phyloP scores from a whole-genome alignment of 2,797 vertebrate genomes.

The Manis crassicaudata region DNA sequence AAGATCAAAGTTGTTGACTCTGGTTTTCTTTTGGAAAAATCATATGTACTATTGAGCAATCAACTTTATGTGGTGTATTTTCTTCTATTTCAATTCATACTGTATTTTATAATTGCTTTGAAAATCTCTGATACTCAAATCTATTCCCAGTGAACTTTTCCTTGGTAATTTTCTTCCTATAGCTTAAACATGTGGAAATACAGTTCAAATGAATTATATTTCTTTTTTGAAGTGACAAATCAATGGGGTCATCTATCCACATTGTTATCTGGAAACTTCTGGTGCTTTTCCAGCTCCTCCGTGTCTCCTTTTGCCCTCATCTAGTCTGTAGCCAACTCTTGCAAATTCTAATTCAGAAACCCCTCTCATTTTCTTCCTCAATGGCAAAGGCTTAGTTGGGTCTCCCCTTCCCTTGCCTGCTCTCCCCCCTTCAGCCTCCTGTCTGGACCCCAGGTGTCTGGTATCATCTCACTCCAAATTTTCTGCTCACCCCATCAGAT shows the following conservation, averaged over 20 bases:
- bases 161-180: neutral
- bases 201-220: neutral
- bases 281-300: neutral
- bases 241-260: neutral
- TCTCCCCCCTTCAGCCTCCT: neutral
- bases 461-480: neutral
- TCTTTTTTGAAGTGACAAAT: neutral
- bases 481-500: neutral
- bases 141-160: neutral
- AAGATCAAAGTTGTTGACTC: neutral
- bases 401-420: neutral
- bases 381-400: neutral
- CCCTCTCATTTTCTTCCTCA: neutral
- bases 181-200: neutral
- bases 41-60: neutral
- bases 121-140: neutral
- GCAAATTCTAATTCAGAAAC: neutral
- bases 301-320: neutral
- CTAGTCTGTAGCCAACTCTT: neutral
- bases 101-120: neutral
- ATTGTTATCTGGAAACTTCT: neutral
- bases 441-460: neutral
- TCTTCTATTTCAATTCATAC: neutral
- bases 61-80: neutral
- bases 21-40: slow-evolving; percentile 19